phyloP scores from a whole-genome alignment of 2,888 invertebrate genomes.

The Nezara viridula region DNA sequence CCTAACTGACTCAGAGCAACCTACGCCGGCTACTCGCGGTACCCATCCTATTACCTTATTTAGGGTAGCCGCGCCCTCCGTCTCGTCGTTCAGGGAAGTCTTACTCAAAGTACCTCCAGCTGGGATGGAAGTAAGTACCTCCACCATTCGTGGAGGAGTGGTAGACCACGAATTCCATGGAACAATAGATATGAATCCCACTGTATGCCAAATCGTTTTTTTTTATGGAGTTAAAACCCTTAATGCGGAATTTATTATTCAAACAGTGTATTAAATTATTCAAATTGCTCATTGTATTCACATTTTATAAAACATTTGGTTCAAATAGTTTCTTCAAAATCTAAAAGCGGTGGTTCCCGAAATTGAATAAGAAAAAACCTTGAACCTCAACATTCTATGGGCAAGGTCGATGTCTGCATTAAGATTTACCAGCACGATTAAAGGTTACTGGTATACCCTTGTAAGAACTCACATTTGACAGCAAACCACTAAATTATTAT shows the following conservation, averaged over 20 bases:
- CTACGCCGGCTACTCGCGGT: conserved; percentile 49
- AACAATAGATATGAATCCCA: background rate
- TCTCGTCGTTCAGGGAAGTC: background rate
- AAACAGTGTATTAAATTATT: background rate
- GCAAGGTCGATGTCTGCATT: background rate
- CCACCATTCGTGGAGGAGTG: background rate
- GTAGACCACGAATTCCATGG: background rate
- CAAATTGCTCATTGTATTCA: conserved; percentile 11
- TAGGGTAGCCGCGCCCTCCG: conserved; percentile 23
- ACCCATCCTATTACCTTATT: conserved; percentile 55
- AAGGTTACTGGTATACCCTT: too few relatives aligned
- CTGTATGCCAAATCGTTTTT: too few relatives aligned
- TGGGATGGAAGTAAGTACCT: background rate
- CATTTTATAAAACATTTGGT: background rate
- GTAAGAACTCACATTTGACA: too few relatives aligned
- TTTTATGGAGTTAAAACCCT: too few relatives aligned
- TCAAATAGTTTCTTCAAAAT: background rate
- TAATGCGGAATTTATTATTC: background rate
- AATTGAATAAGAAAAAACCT: background rate
- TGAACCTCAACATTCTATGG: background rate
- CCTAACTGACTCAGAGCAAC: conserved; percentile 42
- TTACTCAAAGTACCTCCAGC: background rate
- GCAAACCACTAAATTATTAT: too few relatives aligned
- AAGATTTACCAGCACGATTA: background rate
- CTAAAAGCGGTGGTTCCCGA: background rate